phyloP scores from a whole-genome alignment of 1,140 invertebrate species.

The Eufriesea mexicana region DNA sequence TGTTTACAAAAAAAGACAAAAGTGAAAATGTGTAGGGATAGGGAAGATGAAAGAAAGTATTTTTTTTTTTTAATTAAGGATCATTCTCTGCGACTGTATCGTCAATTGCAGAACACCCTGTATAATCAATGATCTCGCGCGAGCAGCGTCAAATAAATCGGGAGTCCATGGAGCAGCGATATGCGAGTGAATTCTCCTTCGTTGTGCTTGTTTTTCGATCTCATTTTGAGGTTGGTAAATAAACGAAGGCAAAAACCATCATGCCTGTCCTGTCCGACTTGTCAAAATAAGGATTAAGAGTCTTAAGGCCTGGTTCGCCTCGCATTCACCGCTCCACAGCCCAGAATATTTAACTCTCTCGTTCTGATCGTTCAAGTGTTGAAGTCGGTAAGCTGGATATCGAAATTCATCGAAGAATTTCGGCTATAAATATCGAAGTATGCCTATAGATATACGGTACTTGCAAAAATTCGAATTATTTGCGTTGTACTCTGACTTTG shows the following conservation, averaged over 20 bases:
- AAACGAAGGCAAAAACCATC: constrained; percentile 69
- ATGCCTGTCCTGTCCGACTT: constrained; percentile 74
- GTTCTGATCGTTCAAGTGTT: background rate
- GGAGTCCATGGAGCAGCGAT: constrained; percentile 37
- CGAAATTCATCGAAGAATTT: constrained; percentile 40
- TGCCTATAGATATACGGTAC: too few relatives aligned
- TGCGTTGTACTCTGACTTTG: background rate
- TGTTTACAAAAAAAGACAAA: too few relatives aligned
- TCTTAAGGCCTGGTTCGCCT: constrained; percentile 66
- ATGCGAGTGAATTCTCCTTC: constrained; percentile 50
- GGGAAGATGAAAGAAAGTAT: too few relatives aligned
- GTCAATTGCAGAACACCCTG: background rate
- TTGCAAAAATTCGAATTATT: background rate
- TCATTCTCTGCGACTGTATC: background rate
- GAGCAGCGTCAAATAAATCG: background rate
- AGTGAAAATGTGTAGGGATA: background rate
- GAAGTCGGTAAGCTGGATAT: background rate
- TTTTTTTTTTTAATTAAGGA: background rate
- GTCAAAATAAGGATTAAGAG: constrained; percentile 81
- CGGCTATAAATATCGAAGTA: background rate
- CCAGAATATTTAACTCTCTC: constrained; percentile 21
- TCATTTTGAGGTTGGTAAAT: constrained; percentile 49
- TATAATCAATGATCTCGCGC: background rate
- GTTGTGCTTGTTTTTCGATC: constrained; percentile 36
- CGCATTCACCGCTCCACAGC: background rate